A percentile compares a stretch with the other conserved stretches of the same genome.
These are phyloP conservation scores for Rhagium mordax DNA, from an alignment of 2,888 invertebrate genomes.

Conservation along the genomic window DNA sequence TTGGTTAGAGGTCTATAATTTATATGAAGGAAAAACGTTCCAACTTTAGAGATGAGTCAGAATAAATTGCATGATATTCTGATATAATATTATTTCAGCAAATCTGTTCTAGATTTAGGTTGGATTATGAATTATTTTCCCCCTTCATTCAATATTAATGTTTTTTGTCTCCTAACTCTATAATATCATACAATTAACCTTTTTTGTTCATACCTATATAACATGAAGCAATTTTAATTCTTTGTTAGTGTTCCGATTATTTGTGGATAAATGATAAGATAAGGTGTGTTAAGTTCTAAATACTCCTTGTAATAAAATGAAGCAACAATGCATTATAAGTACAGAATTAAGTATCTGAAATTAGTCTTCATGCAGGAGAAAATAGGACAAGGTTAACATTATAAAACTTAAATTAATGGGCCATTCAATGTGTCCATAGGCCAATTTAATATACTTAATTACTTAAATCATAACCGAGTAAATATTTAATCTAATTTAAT, in stretches of 20 bases:
- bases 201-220: not conserved
- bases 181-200: too few species aligned
- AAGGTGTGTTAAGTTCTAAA: not conserved
- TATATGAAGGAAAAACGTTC: too few species aligned
- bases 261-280: not conserved
- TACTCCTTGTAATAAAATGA: not conserved
- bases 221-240: not conserved
- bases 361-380: not conserved
- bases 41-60: too few species aligned
- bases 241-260: not conserved
- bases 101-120: too few species aligned
- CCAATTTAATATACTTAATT: not conserved
- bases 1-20: too few species aligned
- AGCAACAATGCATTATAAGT: not conserved
- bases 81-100: too few species aligned
- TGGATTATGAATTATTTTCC: too few species aligned
- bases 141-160: too few species aligned
- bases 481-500: not conserved
- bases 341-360: slow-evolving; percentile 1
- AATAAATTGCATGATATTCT: too few species aligned
- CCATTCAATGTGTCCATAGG: not conserved
- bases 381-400: slow-evolving; percentile 10
- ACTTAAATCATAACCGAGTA: not conserved
- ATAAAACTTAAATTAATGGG: slow-evolving; percentile 1
- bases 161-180: too few species aligned